Evolutionary conservation across 2,888 invertebrate species (phyloP), one percentile per base, ranked within the genome.

Genomic region (Melanostoma mellinum): DNA sequence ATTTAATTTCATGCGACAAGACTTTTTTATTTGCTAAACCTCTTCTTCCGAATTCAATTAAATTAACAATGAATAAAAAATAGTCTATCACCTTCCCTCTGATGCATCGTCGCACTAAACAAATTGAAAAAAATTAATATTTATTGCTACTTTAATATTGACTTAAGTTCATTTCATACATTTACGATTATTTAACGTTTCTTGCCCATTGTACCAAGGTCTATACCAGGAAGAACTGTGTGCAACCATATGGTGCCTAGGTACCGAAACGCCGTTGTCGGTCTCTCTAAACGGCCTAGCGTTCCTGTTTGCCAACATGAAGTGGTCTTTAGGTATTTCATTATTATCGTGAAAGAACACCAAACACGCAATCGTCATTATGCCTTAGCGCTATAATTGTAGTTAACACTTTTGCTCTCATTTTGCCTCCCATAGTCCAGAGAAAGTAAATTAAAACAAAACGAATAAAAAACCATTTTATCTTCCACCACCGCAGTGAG

Each of bases 201-300:
- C 20, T 20, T 20, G 20, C 20, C 20, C 20, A 20, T 20, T 20
- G 20, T 20, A 20, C 20, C 20, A 20, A 20, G 20, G 20, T 20
- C 20, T 78, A 63, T 6, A 63, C 63, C 82, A 84, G 84, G 84
- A 84, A 84, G 79, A 67, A 58, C 52, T 4, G 42, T 67, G 79
- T 53, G 78, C 79, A 75, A 79, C 74, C 79, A 71, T 74, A 71
- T 67, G 74, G 79, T 84, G 71, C 61, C 78, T 69, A 75, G 79
- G 71, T 48, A 84, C 84, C 74, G 69, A 74, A 74, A 79, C 84
- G 74, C 36, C 44, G 61, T n/a, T n/a, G 6, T 3, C 50, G 35
- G 10, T 20, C 61, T 61, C 33, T 52, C 65, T 60, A 38, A 73
- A 50, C 53, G 10, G 30, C 65, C 38, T 38, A 72, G 52, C 56